phyloP scores from a whole-genome alignment of 2,888 invertebrate genomes.

The Synanthedon formicaeformis region DNA sequence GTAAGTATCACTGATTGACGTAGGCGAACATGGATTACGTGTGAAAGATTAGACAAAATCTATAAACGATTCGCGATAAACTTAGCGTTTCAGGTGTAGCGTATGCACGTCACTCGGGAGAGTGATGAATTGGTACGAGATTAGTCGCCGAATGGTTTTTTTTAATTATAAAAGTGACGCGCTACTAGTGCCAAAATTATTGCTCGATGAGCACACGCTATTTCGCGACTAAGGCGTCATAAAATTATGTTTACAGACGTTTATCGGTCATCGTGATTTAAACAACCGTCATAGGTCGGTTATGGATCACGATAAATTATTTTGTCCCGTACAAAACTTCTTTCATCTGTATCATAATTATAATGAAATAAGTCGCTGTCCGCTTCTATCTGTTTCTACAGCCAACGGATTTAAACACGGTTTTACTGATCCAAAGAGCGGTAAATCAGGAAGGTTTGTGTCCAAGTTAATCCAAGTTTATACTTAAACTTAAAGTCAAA shows the following conservation, averaged over 20 bases:
- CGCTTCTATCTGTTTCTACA: no score
- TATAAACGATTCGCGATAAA: constrained; percentile 47
- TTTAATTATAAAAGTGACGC: constrained; percentile 51
- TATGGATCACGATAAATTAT: no score
- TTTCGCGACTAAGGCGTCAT: constrained; percentile 36
- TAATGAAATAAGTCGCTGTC: no score
- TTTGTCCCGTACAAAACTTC: no score
- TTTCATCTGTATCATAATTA: no score
- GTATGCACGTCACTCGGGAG: constrained; percentile 37
- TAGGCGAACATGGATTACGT: not conserved
- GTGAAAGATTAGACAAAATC: constrained; percentile 36
- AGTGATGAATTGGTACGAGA: constrained; percentile 45
- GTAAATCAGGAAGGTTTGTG: no score
- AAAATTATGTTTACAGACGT: constrained; percentile 23
- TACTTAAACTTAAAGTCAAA: no score
- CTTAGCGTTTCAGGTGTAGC: constrained; percentile 28
- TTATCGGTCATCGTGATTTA: constrained; percentile 32
- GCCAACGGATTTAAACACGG: no score
- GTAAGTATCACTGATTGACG: not conserved
- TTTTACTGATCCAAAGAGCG: no score
- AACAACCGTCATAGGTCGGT: constrained; percentile 6
- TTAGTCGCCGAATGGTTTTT: constrained; percentile 43
- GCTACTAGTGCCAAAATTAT: constrained; percentile 25
- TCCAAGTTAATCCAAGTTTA: no score
- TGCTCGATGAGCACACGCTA: constrained; percentile 30